Conservation (phyloP, 2,113 vertebrate species). For the Amazona vittata region DNA sequence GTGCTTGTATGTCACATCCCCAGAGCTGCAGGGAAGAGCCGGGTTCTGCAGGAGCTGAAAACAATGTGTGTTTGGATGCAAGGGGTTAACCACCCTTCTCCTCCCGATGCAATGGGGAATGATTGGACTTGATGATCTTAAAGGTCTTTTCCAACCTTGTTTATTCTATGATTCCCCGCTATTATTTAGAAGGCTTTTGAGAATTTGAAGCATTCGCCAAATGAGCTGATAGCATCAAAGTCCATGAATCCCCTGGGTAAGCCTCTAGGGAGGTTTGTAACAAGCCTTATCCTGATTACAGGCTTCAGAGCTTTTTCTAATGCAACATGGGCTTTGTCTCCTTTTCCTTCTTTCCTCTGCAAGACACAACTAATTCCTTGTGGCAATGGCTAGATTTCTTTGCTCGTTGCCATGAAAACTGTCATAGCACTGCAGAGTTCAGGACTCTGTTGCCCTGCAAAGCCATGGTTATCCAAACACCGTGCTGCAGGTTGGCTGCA, state of each 20-base stretch:
- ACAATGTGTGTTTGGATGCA: neutral
- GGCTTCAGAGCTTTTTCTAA: neutral
- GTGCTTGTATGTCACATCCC: rapidly evolving
- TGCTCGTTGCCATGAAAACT: constrained; percentile 29
- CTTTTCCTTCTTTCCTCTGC: neutral
- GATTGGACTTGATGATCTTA: neutral
- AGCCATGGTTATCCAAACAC: neutral
- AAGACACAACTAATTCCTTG: neutral
- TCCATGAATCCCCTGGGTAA: neutral
- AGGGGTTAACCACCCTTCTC: neutral
- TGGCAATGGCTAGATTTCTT: neutral
- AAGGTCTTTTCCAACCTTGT: neutral
- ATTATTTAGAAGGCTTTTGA: neutral
- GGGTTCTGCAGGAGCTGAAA: neutral
- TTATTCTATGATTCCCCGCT: neutral
- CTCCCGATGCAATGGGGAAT: neutral
- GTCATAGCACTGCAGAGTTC: neutral
- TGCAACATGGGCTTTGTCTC: neutral
- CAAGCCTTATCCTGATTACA: neutral
- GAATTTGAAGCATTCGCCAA: neutral
- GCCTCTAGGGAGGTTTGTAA: neutral
- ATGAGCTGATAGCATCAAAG: neutral
- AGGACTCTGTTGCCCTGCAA: neutral
- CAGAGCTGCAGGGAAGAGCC: neutral
- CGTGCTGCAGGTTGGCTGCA: neutral